Evolutionary conservation across 2,888 invertebrate genomes (phyloP).

Genomic region (Lasioglossum oenotherae): DNA sequence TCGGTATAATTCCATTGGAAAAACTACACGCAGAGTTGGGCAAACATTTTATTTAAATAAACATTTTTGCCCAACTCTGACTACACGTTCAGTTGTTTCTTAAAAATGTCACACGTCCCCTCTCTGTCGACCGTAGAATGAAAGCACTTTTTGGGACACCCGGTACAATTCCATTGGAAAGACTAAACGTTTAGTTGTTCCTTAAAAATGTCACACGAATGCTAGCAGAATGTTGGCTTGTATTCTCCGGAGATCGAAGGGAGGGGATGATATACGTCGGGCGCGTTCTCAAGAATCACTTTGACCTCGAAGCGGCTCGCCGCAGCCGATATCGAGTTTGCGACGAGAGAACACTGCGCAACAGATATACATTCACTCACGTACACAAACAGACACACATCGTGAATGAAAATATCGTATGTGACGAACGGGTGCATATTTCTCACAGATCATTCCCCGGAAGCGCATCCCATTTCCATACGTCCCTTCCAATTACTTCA

Average conservation of each 20-base stretch:
- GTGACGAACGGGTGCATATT: slow-evolving; percentile 61
- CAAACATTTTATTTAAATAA: too few relatives aligned
- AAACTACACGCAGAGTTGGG: too few relatives aligned
- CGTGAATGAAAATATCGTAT: slow-evolving; percentile 3
- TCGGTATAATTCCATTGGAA: too few relatives aligned
- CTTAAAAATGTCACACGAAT: too few relatives aligned
- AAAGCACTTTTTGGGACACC: too few relatives aligned
- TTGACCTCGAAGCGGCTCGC: not conserved
- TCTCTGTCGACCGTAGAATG: too few relatives aligned
- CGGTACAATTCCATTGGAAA: too few relatives aligned
- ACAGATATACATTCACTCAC: not conserved
- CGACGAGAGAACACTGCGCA: not conserved
- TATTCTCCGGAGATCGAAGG: not conserved
- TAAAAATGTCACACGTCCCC: too few relatives aligned
- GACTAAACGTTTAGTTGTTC: too few relatives aligned
- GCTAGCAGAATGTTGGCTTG: not conserved
- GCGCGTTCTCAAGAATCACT: not conserved
- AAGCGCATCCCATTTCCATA: slow-evolving; percentile 35
- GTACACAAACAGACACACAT: not conserved
- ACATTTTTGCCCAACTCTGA: too few relatives aligned
- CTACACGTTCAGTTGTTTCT: too few relatives aligned
- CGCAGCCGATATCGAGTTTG: not conserved
- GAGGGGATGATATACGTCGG: not conserved
- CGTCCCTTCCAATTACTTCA: slow-evolving; percentile 36
- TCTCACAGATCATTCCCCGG: slow-evolving; percentile 34